These are phyloP conservation scores for Neoaliturus tenellus DNA, from an alignment of 2,888 invertebrate genomes.

Conservation along the genomic window DNA sequence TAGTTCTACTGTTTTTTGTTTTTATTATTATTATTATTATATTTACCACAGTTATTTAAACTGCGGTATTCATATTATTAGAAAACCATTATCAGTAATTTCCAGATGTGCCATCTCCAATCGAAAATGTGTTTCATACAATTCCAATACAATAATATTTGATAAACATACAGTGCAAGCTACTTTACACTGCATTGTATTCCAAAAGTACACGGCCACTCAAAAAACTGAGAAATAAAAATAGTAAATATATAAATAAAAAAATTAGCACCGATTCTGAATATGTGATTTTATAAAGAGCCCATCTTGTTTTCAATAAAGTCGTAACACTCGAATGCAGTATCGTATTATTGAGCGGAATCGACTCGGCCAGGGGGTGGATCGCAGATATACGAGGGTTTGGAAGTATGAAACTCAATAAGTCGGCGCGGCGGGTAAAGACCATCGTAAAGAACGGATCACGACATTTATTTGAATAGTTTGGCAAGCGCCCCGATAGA, in stretches of 20 bases:
- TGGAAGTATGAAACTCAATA: constrained; percentile 35
- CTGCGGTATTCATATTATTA: no score
- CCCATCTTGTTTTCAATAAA: constrained; percentile 16
- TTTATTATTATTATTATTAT: no score
- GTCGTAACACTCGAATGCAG: neutral
- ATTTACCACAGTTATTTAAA: no score
- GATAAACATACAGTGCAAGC: no score
- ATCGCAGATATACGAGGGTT: neutral
- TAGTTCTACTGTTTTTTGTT: no score
- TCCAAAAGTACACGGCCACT: no score
- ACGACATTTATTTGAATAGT: constrained; percentile 48
- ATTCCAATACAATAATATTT: no score
- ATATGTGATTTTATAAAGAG: neutral
- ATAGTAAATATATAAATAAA: neutral
- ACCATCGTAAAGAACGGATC: constrained; percentile 36
- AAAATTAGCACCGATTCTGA: neutral
- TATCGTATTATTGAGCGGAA: neutral
- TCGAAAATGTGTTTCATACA: no score
- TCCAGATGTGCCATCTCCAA: no score
- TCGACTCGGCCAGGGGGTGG: neutral
- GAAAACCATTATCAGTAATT: no score
- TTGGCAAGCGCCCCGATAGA: constrained; percentile 32
- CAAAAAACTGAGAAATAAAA: no score
- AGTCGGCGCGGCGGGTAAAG: neutral
- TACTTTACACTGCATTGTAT: no score